Conservation (phyloP, 2,888 invertebrate species). For the Catocala sponsa region DNA sequence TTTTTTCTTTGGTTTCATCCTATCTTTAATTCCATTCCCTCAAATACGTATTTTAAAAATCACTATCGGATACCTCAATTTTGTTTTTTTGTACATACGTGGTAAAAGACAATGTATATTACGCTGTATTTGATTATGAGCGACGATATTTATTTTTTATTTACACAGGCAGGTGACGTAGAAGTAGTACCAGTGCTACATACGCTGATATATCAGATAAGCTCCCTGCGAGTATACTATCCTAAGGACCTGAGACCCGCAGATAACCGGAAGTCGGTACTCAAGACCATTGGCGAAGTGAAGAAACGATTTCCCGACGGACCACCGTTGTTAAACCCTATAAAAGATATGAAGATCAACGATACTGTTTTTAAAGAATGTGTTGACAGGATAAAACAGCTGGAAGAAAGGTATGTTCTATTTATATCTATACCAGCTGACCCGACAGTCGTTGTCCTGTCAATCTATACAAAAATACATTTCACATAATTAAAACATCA, state of each 20-base stretch:
- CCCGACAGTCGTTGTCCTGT: too few relatives aligned
- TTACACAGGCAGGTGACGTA: slow-evolving; percentile 91
- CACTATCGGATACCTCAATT: too few relatives aligned
- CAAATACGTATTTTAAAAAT: too few relatives aligned
- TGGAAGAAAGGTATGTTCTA: slow-evolving; percentile 90
- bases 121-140: too few relatives aligned
- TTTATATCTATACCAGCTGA: neutral
- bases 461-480: too few relatives aligned
- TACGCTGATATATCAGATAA: slow-evolving; percentile 94
- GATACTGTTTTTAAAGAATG: slow-evolving; percentile 94
- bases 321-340: slow-evolving; percentile 96
- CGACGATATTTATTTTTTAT: too few relatives aligned
- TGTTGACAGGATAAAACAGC: slow-evolving; percentile 93
- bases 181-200: slow-evolving; percentile 96
- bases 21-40: too few relatives aligned
- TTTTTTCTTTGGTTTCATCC: too few relatives aligned
- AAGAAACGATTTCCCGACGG: slow-evolving; percentile 96
- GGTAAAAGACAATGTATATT: too few relatives aligned
- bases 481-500: neutral
- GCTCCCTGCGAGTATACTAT: slow-evolving; percentile 96
- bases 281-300: slow-evolving; percentile 95
- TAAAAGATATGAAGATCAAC: slow-evolving; percentile 98
- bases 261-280: slow-evolving; percentile 95
- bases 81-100: too few relatives aligned
- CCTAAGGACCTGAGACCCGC: slow-evolving; percentile 96